These are phyloP conservation scores for Cyanoliseus patagonus DNA, from an alignment of 2,113 vertebrate genomes.

Conservation along the genomic window DNA sequence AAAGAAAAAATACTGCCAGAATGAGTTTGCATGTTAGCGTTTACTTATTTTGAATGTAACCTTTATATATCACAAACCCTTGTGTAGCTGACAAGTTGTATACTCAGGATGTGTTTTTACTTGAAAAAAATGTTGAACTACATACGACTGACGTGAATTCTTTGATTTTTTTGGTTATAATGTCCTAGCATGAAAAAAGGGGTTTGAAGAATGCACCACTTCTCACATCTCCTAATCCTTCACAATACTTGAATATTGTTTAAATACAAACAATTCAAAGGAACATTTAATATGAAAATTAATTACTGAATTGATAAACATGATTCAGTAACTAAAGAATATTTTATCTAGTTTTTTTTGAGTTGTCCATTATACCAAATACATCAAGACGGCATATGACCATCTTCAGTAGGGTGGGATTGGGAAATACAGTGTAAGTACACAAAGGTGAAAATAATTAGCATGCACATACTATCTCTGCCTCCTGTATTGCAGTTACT, in stretches of 20 bases:
- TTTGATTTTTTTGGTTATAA: neutral
- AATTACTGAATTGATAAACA: neutral
- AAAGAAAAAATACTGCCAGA: neutral
- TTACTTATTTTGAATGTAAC: constrained; percentile 23
- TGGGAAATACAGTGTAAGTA: neutral
- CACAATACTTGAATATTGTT: neutral
- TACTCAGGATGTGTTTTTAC: neutral
- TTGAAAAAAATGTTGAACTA: neutral
- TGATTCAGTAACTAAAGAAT: neutral
- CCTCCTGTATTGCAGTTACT: neutral
- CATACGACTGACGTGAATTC: neutral
- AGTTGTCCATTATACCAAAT: neutral
- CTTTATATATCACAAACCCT: neutral
- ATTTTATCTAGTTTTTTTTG: neutral
- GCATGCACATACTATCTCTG: neutral
- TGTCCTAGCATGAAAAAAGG: neutral
- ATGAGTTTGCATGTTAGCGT: neutral
- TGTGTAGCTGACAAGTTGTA: neutral
- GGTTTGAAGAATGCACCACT: neutral
- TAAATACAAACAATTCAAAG: neutral
- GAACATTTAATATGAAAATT: neutral
- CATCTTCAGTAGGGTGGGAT: neutral
- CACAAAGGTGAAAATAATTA: neutral
- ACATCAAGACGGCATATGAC: neutral
- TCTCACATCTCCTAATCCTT: neutral